A percentile compares a stretch with the other conserved stretches of the same genome.
Conservation (phyloP, 2,888 invertebrate genomes). For the Caenorhabditis zanzibari region DNA sequence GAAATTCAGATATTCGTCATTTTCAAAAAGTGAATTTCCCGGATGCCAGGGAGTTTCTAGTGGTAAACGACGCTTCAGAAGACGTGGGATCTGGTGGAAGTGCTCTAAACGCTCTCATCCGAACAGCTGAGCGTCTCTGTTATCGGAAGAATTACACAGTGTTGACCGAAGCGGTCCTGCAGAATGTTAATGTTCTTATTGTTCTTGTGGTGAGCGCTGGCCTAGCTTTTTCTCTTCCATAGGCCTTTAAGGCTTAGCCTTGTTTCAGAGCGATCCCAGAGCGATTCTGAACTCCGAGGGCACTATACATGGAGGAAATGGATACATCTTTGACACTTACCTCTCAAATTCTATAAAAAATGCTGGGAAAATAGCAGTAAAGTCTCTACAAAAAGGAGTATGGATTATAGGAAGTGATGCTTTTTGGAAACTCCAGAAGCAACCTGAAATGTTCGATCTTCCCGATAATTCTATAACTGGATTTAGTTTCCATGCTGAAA, state of each 20-base stretch:
- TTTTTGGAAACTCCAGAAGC: neutral
- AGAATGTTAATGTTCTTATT: constrained; percentile 84
- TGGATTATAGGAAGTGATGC: constrained; percentile 64
- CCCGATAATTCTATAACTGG: constrained; percentile 32
- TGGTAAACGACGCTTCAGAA: constrained; percentile 71
- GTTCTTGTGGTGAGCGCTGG: constrained; percentile 84
- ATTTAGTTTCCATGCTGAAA: constrained; percentile 12
- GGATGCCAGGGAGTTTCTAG: constrained; percentile 55
- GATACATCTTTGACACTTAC: constrained; percentile 35
- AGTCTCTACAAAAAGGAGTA: constrained; percentile 41
- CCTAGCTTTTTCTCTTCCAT: constrained; percentile 10
- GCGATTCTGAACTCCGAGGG: constrained; percentile 3
- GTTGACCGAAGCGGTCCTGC: constrained; percentile 84
- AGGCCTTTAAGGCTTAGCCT: neutral
- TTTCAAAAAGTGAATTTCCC: constrained; percentile 38
- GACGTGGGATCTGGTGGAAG: constrained; percentile 84
- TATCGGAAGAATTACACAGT: constrained; percentile 84
- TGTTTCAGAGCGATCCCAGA: constrained; percentile 28
- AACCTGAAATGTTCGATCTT: constrained; percentile 4
- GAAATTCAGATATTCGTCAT: constrained; percentile 21
- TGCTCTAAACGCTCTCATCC: constrained; percentile 85
- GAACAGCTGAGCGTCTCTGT: constrained; percentile 85
- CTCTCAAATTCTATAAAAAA: constrained; percentile 41
- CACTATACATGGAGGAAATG: neutral
- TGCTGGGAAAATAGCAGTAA: constrained; percentile 25